phyloP scores from a whole-genome alignment of 1,140 invertebrate genomes.

The Apocrypta bakeri region DNA sequence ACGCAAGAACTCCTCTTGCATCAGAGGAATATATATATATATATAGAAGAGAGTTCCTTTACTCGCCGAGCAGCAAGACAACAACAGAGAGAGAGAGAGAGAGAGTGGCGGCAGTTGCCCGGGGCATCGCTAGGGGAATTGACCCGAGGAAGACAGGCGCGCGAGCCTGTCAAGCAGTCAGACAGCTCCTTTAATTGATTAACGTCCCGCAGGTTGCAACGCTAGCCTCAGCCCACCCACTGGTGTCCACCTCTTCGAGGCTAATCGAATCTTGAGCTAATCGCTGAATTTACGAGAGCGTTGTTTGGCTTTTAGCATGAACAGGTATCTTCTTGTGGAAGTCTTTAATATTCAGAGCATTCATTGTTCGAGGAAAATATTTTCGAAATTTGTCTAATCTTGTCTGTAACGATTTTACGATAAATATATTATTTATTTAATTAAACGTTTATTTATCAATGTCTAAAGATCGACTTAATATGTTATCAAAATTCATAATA shows the following conservation, averaged over 20 bases:
- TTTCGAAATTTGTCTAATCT: no score
- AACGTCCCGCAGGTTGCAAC: neutral
- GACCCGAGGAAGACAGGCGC: neutral
- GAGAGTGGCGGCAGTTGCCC: no score
- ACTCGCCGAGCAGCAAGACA: neutral
- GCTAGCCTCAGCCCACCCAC: no score
- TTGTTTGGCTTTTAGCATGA: constrained; percentile 4
- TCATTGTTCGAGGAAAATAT: no score
- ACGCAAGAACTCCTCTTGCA: neutral
- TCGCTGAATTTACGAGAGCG: neutral
- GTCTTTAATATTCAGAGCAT: neutral
- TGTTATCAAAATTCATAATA: no score
- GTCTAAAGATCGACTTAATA: no score
- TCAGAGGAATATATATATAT: no score
- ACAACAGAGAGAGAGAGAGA: neutral
- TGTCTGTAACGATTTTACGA: no score
- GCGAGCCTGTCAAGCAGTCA: neutral
- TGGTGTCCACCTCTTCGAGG: neutral
- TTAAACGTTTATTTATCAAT: no score
- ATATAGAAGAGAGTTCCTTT: no score
- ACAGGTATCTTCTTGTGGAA: neutral
- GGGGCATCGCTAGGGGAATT: neutral
- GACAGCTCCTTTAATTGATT: constrained; percentile 21
- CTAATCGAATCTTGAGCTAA: constrained; percentile 9
- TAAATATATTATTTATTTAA: no score